Evolutionary conservation across 1,140 invertebrate genomes (phyloP), one percentile per base, ranked within the genome.

Genomic region (Aphaenogaster ashmeadi): DNA sequence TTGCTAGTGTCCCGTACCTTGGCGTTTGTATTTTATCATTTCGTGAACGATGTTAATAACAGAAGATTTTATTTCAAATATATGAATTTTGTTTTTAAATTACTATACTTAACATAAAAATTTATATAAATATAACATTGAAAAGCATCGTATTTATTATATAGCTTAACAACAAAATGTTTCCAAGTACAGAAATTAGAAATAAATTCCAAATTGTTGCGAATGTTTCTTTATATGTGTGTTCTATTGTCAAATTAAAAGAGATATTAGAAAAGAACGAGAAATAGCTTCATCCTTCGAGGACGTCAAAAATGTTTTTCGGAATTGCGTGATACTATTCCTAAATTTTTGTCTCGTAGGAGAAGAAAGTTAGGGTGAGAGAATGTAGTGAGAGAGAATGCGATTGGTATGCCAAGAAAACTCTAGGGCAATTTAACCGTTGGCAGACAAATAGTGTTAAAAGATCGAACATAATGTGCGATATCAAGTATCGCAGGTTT

Each of bases 341-440:
- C 79, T 56, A 58, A 87, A 66, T 87, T 71, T 89, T 89, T 71
- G 44, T 54, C 77, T 72, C 67, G 67, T 54, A 44, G 54, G 21
- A 38, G 44, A 38, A 72, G 50, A 33, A 67, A 85, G 50, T 36
- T 54, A 77, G 71, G 71, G 41, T 67, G 54, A 56, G 44, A 83
- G 44, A 83, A 52, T 87, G 78, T 71, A 50, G 86, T 67, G 52
- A 67, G n/a, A 67, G 38, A 67, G 64, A 83, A 64, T 62, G 62
- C 52, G 77, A 87, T 84, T 47, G 67, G 58, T 62, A 85, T 47
- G 58, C 21, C 21, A 41, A 84, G 56, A 47, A 27, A 84, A 85
- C n/a, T 75, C 44, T 13, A 54, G 21, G 36, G 58, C 58, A 33
- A 52, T 87, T 87, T 54, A 74, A 74, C 21, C 41, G 33, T 62